Percentiles rank a stretch among this genome's conserved stretches.
Conservation (phyloP, 1,140 invertebrate genomes). For the Choristoneura fumiferana region DNA sequence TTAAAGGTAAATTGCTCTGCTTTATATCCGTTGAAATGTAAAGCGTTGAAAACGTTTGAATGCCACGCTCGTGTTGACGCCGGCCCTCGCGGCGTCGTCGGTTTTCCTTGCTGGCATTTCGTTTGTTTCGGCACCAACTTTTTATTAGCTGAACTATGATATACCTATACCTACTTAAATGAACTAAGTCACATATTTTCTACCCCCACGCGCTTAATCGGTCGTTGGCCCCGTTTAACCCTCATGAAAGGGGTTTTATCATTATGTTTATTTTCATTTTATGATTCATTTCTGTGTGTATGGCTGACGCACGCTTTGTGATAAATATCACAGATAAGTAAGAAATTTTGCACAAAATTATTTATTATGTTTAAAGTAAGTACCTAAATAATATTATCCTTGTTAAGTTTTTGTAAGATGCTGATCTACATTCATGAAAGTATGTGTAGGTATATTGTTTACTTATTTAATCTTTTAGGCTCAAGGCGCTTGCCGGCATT, state of each 20-base stretch:
- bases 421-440: no score
- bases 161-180: not conserved
- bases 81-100: constrained; percentile 20
- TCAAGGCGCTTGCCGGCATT: no score
- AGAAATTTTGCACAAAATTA: no score
- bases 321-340: no score
- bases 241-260: not conserved
- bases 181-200: not conserved
- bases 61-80: constrained; percentile 34
- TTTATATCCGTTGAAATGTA: constrained; percentile 57
- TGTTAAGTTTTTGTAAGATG: no score
- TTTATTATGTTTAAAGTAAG: no score
- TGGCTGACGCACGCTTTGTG: not conserved
- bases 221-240: constrained; percentile 11
- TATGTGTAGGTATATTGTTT: no score
- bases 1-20: constrained; percentile 62
- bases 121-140: constrained; percentile 14
- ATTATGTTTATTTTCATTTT: constrained; percentile 10
- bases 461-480: no score
- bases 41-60: constrained; percentile 46
- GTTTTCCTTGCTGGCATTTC: constrained; percentile 7
- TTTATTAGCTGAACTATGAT: constrained; percentile 14
- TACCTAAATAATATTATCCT: no score
- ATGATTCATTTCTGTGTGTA: not conserved
- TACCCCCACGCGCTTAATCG: constrained; percentile 9